Base-by-base conservation (phyloP, 2,888 invertebrate species). In the Epinotia bilunana region DNA sequence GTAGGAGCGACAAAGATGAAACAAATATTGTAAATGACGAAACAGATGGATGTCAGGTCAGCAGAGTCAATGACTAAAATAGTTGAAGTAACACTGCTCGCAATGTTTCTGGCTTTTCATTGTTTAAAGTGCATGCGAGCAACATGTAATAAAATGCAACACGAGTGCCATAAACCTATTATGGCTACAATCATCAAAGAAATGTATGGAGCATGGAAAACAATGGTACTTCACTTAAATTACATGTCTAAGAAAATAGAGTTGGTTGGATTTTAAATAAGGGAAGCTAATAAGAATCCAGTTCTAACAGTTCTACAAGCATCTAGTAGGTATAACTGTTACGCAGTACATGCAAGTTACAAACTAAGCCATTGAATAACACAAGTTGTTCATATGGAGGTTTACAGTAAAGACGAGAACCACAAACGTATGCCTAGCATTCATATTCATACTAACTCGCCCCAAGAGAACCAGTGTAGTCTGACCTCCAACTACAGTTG, bases 291-390 rank as follows among this genome's bases (percentile, higher is more conserved):
- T 39, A 13, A 61, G 61, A 61, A 33, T 16, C 49, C 5, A 23
- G 5, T 46, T 20, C 18, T 46, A 43, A 5, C 7, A 33, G 33
- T 33, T 33, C 6, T 58, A 12, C 2, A 46, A 46, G 3, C 13
- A 33, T 33, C 33, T 7, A 33, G 33, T 28, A 28, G 23, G 23
- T 33, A 1, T 4, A 49, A 18, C 6, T 18, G 16, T 7, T n/a
- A 28, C 60, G 16, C 13, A 28, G 60, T 60, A 28, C 28, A 60
- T 28, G 60, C 60, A 28, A 16, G 58, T 28, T 28, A 58, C 20
- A 58, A 23, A 1, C 28, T 57, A 68, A 28, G 20, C 39, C 13
- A 58, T 69, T 69, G 58, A 58, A 69, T 60, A 69, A 69, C 69
- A 46, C 12, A 43, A 69, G 23, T 60, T 60, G 23, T 58, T 9